Conservation (phyloP, 2,797 vertebrate genomes). For the Cercopithecus neglectus region DNA sequence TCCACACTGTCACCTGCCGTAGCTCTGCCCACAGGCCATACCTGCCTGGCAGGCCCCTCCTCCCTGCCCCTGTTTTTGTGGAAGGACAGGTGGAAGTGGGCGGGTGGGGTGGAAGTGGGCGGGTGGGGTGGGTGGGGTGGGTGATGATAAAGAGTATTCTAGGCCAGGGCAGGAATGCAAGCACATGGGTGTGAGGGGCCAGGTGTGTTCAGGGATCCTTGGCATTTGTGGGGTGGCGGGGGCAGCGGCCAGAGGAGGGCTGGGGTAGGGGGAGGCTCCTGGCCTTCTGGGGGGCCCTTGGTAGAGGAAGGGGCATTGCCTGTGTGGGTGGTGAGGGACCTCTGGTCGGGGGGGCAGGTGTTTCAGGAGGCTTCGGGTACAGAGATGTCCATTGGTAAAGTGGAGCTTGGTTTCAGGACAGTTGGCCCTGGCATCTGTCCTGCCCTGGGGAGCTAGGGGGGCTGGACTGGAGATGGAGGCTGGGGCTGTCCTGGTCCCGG, state of each 20-base stretch:
- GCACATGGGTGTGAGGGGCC: not conserved
- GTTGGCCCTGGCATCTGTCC: no score
- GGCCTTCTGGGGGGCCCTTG: not conserved
- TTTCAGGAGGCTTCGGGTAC: not conserved
- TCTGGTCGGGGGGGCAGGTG: not conserved
- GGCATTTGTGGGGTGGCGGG: not conserved
- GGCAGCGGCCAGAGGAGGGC: not conserved
- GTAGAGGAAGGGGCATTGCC: not conserved
- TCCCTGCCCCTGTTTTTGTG: not conserved
- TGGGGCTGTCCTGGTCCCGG: not conserved
- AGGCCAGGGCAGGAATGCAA: not conserved
- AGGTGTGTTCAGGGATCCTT: not conserved
- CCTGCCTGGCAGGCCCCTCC: fast-evolving
- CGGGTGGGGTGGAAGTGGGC: not conserved
- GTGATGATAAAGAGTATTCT: fast-evolving
- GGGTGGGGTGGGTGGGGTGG: not conserved
- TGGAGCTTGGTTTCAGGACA: not conserved
- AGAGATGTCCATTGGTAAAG: not conserved
- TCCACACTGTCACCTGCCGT: fast-evolving
- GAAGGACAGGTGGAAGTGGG: not conserved
- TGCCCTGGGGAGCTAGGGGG: not conserved
- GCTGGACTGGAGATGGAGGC: not conserved
- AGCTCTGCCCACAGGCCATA: fast-evolving
- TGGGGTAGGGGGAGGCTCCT: not conserved
- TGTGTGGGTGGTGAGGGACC: not conserved